Percentiles rank a stretch among this genome's conserved stretches.
phyloP scores from a whole-genome alignment of 2,888 invertebrate genomes.

The Phyto melanocephala region DNA sequence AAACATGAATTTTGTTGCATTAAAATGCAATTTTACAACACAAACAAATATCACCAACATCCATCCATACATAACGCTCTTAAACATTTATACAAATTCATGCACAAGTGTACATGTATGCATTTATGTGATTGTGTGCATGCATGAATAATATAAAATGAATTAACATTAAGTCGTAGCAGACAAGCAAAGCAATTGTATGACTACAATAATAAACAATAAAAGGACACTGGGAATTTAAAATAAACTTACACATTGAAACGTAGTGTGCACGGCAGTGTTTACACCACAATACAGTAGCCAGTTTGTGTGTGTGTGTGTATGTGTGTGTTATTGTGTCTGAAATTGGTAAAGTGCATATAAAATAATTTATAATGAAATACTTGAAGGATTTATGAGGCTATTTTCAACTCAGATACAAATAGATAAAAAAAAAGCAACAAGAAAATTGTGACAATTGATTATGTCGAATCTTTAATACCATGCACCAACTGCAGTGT shows the following conservation, averaged over 20 bases:
- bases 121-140: too few relatives aligned
- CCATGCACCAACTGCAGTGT: too few relatives aligned
- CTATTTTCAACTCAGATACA: slow-evolving; percentile 45
- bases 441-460: too few relatives aligned
- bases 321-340: neutral
- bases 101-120: neutral
- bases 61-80: neutral
- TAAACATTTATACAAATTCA: neutral
- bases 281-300: neutral
- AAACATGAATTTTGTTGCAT: slow-evolving; percentile 61
- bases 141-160: slow-evolving; percentile 53
- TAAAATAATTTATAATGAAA: slow-evolving; percentile 61
- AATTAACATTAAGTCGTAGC: slow-evolving; percentile 59
- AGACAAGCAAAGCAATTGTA: slow-evolving; percentile 37
- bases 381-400: slow-evolving; percentile 63
- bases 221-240: slow-evolving; percentile 51
- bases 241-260: slow-evolving; percentile 6
- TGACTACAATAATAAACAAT: slow-evolving; percentile 52
- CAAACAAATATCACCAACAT: neutral
- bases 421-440: neutral
- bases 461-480: too few relatives aligned
- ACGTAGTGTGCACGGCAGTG: too few relatives aligned
- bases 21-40: slow-evolving; percentile 43
- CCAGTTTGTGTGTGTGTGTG: neutral
- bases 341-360: slow-evolving; percentile 52